These are phyloP conservation scores for Pundamilia nyererei DNA, from an alignment of 2,113 vertebrate species.

Conservation along the genomic window DNA sequence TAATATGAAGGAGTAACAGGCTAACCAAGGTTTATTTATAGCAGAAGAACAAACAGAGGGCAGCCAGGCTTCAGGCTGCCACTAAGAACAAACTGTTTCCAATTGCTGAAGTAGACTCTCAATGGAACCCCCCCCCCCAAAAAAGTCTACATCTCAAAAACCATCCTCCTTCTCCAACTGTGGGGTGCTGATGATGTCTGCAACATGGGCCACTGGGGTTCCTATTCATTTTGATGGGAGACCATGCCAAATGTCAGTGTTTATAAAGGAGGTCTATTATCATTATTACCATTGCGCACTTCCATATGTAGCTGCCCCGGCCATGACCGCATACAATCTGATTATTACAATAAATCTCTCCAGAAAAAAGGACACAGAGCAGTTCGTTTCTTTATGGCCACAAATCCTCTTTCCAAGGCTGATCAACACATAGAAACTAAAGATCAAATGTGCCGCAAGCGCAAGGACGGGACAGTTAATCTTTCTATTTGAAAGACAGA, in stretches of 20 bases:
- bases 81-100: slow-evolving; percentile 12
- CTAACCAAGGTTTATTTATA: neutral
- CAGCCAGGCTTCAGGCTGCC: neutral
- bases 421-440: slow-evolving; percentile 38
- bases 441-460: slow-evolving; percentile 44
- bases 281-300: slow-evolving; percentile 46
- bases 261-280: slow-evolving; percentile 45
- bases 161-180: slow-evolving; percentile 9
- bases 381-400: slow-evolving; percentile 36
- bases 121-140: neutral
- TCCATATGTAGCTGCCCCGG: slow-evolving; percentile 40
- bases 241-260: slow-evolving; percentile 18
- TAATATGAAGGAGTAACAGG: neutral
- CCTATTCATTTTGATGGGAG: slow-evolving; percentile 10
- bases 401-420: slow-evolving; percentile 31
- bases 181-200: slow-evolving; percentile 4
- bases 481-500: slow-evolving; percentile 31
- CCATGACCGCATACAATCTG: slow-evolving; percentile 27
- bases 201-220: slow-evolving; percentile 1
- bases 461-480: slow-evolving; percentile 34
- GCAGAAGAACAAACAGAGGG: neutral
- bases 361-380: slow-evolving; percentile 21
- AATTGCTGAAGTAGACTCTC: neutral
- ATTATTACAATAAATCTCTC: slow-evolving; percentile 59
- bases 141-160: neutral